phyloP scores from a whole-genome alignment of 2,888 invertebrate genomes.

The Eupeodes latifasciatus region DNA sequence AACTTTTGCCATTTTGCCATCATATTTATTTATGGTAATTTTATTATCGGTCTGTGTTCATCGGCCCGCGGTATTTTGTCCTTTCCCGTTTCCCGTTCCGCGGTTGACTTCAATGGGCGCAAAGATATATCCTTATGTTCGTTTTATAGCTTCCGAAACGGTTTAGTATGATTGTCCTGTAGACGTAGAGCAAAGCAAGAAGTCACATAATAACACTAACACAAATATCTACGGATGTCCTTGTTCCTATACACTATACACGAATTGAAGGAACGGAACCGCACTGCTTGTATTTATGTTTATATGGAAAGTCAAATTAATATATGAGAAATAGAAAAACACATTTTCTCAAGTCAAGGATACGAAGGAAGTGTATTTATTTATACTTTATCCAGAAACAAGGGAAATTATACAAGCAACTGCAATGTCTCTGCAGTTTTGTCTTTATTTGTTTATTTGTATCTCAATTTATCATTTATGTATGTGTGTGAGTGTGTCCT shows the following conservation, averaged over 20 bases:
- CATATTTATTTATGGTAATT: constrained; percentile 76
- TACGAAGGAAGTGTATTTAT: constrained; percentile 26
- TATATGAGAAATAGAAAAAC: constrained; percentile 45
- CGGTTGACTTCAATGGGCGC: constrained; percentile 4
- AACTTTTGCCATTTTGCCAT: constrained; percentile 71
- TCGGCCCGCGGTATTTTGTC: constrained; percentile 67
- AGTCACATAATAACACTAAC: constrained; percentile 19
- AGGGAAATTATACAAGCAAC: constrained; percentile 56
- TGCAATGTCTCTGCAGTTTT: constrained; percentile 68
- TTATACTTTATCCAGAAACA: constrained; percentile 18
- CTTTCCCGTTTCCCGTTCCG: constrained; percentile 43
- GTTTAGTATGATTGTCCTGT: constrained; percentile 71
- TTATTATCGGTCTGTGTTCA: constrained; percentile 76
- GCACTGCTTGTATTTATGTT: not conserved
- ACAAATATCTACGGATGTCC: constrained; percentile 1
- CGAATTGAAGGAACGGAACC: not conserved
- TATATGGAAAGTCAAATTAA: constrained; percentile 55
- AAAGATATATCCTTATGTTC: constrained; percentile 63
- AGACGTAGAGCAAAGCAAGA: not conserved
- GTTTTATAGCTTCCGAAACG: constrained; percentile 73
- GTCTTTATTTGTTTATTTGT: constrained; percentile 33
- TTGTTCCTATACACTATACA: not conserved
- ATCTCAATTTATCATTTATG: constrained; percentile 19
- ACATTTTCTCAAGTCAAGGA: constrained; percentile 50
- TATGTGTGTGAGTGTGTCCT: constrained; percentile 1